Conservation (phyloP, 1,140 invertebrate genomes). For the Calosoma granatense region DNA sequence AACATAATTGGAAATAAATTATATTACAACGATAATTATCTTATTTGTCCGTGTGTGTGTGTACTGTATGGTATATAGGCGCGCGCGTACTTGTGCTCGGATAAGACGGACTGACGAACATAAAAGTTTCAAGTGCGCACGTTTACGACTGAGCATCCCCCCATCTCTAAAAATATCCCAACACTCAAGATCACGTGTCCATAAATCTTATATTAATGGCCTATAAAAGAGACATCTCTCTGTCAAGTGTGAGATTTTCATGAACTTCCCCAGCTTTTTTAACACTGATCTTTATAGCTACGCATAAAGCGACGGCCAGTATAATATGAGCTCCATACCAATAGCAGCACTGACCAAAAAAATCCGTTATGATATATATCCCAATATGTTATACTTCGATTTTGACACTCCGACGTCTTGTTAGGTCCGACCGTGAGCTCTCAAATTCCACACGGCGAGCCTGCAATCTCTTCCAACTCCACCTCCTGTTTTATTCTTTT, state of each 20-base stretch:
- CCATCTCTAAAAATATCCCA: neutral
- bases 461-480: too few relatives aligned
- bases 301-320: neutral
- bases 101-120: neutral
- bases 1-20: conserved; percentile 6
- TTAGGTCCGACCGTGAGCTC: too few relatives aligned
- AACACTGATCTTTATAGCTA: neutral
- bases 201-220: conserved; percentile 6
- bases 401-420: too few relatives aligned
- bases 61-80: neutral
- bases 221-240: neutral
- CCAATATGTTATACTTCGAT: too few relatives aligned
- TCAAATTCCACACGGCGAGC: too few relatives aligned
- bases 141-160: neutral
- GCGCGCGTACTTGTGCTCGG: neutral
- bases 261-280: neutral
- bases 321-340: too few relatives aligned
- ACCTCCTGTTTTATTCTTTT: too few relatives aligned
- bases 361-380: too few relatives aligned
- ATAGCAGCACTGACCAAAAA: too few relatives aligned
- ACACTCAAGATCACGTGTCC: neutral
- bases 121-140: neutral
- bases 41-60: neutral
- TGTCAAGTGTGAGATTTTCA: conserved; percentile 3
- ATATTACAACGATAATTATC: conserved; percentile 5